Conservation (phyloP, 2,888 invertebrate genomes). For the Lottia scabra region DNA sequence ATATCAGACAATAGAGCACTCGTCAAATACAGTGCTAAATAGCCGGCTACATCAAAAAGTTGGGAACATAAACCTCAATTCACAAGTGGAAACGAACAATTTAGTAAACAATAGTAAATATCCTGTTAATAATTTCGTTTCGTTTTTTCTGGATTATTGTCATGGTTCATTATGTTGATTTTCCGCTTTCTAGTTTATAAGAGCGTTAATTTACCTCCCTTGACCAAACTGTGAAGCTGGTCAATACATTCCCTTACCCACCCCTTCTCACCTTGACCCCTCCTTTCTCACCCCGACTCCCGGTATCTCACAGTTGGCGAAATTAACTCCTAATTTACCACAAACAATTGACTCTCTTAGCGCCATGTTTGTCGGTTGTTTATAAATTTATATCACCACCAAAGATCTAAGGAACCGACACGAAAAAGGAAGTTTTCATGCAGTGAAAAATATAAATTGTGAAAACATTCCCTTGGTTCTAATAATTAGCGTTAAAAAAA, state of each 20-base stretch:
- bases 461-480: too few relatives aligned
- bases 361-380: neutral
- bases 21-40: neutral
- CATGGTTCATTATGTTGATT: neutral
- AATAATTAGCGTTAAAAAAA: too few relatives aligned
- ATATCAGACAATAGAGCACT: too few relatives aligned
- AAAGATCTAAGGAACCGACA: neutral
- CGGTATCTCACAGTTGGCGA: neutral
- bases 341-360: neutral
- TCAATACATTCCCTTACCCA: neutral
- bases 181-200: neutral
- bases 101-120: neutral
- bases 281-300: neutral
- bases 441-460: neutral
- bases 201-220: neutral
- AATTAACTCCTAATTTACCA: neutral
- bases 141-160: neutral
- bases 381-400: neutral
- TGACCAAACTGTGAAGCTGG: neutral
- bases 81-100: conserved; percentile 1
- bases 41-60: neutral
- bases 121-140: neutral
- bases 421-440: neutral
- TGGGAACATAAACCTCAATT: neutral
- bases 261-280: neutral